Conservation (phyloP, 2,888 invertebrate species). For the Theretra japonica region DNA sequence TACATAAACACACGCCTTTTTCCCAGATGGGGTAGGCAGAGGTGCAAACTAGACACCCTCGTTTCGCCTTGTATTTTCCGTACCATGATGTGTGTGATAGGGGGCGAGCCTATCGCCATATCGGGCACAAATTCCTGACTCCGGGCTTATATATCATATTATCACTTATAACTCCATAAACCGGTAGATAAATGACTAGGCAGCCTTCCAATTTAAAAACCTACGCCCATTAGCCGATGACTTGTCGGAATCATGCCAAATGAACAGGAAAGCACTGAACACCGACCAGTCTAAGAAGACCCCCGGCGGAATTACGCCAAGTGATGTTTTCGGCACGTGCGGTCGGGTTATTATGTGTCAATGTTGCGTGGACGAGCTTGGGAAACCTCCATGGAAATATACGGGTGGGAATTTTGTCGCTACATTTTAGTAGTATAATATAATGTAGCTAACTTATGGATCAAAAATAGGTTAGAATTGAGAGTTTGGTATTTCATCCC, state of each 20-base stretch:
- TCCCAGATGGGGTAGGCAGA: too few relatives aligned
- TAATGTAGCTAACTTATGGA: too few relatives aligned
- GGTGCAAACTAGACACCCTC: too few relatives aligned
- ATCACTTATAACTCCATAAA: not conserved
- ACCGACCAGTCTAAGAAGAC: not conserved
- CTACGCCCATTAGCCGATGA: slow-evolving; percentile 30
- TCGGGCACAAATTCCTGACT: too few relatives aligned
- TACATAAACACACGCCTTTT: too few relatives aligned
- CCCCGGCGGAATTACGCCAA: slow-evolving; percentile 1
- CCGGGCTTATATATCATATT: too few relatives aligned
- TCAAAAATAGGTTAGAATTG: too few relatives aligned
- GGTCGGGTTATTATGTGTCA: slow-evolving; percentile 26
- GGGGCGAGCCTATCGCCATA: too few relatives aligned
- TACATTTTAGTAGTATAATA: not conserved
- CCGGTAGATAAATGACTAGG: slow-evolving; percentile 1
- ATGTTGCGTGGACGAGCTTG: slow-evolving; percentile 25
- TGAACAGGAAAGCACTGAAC: slow-evolving; percentile 26
- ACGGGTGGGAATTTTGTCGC: not conserved
- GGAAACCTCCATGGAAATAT: slow-evolving; percentile 3
- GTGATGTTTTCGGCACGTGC: slow-evolving; percentile 18
- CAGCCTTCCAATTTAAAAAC: slow-evolving; percentile 1
- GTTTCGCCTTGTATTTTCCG: too few relatives aligned
- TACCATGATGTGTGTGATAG: too few relatives aligned
- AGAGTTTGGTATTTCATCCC: too few relatives aligned
- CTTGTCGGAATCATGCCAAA: slow-evolving; percentile 30